Conservation (phyloP, 2,113 vertebrate species). For the Rhinichthys klamathensis region DNA sequence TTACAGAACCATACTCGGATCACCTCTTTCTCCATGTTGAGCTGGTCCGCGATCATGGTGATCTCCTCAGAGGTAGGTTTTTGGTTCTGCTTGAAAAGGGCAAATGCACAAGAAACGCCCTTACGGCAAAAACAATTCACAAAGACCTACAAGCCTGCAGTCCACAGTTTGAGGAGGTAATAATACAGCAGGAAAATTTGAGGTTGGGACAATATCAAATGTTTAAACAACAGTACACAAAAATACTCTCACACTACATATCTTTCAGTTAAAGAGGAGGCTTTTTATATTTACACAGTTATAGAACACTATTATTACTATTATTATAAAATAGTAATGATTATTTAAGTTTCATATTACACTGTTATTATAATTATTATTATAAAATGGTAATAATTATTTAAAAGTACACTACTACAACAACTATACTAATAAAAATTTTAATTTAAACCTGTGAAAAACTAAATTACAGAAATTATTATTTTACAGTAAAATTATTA, state of each 20-base stretch:
- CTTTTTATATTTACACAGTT: too few species aligned
- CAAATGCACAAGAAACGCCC: conserved; percentile 72
- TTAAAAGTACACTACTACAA: background rate
- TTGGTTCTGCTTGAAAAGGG: conserved; percentile 93
- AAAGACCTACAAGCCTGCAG: background rate
- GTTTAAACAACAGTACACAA: background rate
- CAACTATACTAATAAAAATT: background rate
- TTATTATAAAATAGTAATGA: too few species aligned
- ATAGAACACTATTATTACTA: too few species aligned
- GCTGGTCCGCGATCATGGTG: conserved; percentile 98
- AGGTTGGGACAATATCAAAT: background rate
- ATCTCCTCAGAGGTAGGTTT: conserved; percentile 99
- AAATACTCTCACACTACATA: too few species aligned
- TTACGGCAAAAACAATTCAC: conserved; percentile 57
- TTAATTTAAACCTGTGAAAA: background rate
- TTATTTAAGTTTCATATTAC: background rate
- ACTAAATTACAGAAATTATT: background rate
- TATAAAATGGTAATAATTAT: background rate
- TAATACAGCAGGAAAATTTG: background rate
- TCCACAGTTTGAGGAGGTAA: background rate
- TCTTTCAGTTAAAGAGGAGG: too few species aligned
- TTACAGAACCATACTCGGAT: conserved; percentile 99
- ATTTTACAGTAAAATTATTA: background rate
- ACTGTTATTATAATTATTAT: background rate
- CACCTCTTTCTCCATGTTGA: conserved; percentile 99